Evolutionary conservation across 2,113 vertebrate genomes (phyloP).

Genomic region (Aspiorhynchus laticeps): DNA sequence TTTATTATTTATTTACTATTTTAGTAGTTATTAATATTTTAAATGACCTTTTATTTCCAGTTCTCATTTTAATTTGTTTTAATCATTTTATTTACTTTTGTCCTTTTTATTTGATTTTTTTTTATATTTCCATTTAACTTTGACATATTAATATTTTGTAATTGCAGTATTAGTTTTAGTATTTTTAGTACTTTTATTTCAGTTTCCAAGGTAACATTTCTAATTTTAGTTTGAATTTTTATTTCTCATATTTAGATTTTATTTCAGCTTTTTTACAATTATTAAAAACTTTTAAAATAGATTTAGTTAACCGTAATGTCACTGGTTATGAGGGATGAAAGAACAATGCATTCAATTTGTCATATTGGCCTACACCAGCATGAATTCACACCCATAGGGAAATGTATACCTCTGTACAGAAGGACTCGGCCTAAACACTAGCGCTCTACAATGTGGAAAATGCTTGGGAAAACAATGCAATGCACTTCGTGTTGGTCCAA

Average conservation of each 20-base stretch:
- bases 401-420: background rate
- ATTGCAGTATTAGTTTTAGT: background rate
- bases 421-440: background rate
- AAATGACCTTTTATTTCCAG: background rate
- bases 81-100: background rate
- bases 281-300: background rate
- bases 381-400: background rate
- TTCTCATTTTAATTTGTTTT: background rate
- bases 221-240: background rate
- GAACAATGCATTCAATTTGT: background rate
- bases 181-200: background rate
- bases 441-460: constrained; percentile 26
- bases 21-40: background rate
- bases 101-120: no score
- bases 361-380: background rate
- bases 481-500: constrained; percentile 21
- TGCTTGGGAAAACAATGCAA: constrained; percentile 40
- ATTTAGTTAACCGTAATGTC: background rate
- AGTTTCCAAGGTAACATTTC: background rate
- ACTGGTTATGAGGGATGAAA: background rate
- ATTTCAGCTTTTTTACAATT: background rate
- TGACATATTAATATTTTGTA: no score
- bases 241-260: background rate
- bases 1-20: background rate
- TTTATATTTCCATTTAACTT: no score